These are phyloP conservation scores for Drosophila tripunctata DNA, from an alignment of 2,888 invertebrate species.

Conservation along the genomic window DNA sequence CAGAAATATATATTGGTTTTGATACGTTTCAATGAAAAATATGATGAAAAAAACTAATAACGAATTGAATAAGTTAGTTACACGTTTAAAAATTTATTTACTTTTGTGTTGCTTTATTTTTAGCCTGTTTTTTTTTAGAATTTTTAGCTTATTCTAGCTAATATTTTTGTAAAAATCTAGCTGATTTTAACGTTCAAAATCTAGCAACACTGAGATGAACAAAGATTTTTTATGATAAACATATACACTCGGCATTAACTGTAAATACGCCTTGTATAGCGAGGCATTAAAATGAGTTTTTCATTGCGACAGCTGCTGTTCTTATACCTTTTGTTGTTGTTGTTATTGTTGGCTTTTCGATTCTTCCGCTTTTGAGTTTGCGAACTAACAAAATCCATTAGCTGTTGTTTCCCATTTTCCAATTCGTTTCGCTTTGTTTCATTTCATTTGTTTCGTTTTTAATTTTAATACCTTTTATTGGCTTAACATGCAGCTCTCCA, in stretches of 20 bases:
- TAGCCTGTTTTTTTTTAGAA: too few species aligned
- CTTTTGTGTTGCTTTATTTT: too few species aligned
- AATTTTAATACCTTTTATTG: constrained; percentile 66
- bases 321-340: constrained; percentile 21
- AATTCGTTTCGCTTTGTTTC: constrained; percentile 47
- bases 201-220: too few species aligned
- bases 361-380: constrained; percentile 37
- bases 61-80: too few species aligned
- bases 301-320: constrained; percentile 69
- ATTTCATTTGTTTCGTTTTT: constrained; percentile 50
- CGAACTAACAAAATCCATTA: constrained; percentile 68
- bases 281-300: constrained; percentile 68
- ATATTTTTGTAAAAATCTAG: too few species aligned
- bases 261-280: constrained; percentile 44
- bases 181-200: too few species aligned
- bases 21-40: too few species aligned
- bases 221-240: constrained; percentile 58
- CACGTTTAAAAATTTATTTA: too few species aligned
- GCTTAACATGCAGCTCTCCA: constrained; percentile 58
- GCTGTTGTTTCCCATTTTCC: constrained; percentile 28
- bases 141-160: too few species aligned
- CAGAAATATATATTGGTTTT: too few species aligned
- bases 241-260: constrained; percentile 29
- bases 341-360: constrained; percentile 12
- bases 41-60: too few species aligned